Base-by-base conservation (phyloP, 2,113 vertebrate genomes). In the Caranx ignobilis region DNA sequence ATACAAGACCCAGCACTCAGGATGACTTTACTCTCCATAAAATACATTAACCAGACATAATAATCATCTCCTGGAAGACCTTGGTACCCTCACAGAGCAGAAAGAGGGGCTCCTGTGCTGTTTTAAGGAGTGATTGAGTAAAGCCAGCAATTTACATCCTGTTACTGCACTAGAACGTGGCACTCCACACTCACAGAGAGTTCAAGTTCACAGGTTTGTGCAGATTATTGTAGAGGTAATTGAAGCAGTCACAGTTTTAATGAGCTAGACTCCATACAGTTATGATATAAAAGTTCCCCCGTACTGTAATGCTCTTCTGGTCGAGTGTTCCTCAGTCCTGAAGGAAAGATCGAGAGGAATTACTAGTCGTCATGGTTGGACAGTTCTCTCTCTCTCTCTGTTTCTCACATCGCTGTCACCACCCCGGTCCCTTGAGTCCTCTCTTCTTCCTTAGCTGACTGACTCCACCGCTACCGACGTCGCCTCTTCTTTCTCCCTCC, bases 391-490 rank as follows among this genome's bases (percentile, higher is more conserved):
- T 66, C 60, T 64, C 71, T 67, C 54, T 54, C 55, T 75, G 62
- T 18, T 16, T 67, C 61, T 75, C 74, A 59, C 37, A 45, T 64
- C 71, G 60, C 61, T 74, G 81, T 90, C 82, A 56, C 68, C 69
- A 57, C 47, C 67, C 31, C 16, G 79, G 68, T 81, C 85, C 79
- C 83, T 35, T n/a, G 52, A 74, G 72, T 77, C 34, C 13, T 73
- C 69, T 75, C 68, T 70, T 88, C 65, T 79, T 82, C 71, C 67
- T 66, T 47, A 74, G 75, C 61, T 72, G 78, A 87, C 64, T 81
- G 84, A 86, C 86, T 88, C 66, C 66, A 19, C 63, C 71, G 54
- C 68, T 79, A 26, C 52, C 62, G 12, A 13, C 71, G 2, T 69
- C 79, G 65, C 67, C 61, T 70, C 60, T 72, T 70, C 76, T 48